A percentile compares a stretch with the other conserved stretches of the same genome.
Evolutionary conservation across 1,140 invertebrate genomes (phyloP).

Genomic region (Hesperophylax magnus): DNA sequence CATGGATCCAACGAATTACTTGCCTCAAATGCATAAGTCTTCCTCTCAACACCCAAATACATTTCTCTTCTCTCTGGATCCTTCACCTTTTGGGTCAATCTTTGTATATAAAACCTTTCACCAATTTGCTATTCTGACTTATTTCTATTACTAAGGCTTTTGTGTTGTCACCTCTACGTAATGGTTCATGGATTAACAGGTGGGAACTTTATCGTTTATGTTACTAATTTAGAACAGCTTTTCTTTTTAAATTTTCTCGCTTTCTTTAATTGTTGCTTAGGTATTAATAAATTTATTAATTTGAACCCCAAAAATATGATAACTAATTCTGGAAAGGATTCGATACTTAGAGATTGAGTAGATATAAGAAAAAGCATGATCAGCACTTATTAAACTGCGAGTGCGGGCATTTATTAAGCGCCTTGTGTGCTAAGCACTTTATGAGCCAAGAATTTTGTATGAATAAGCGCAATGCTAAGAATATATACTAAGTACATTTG

Average conservation of each 20-base stretch:
- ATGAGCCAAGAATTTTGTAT: no score
- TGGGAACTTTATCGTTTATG: slow-evolving; percentile 42
- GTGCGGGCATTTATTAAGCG: no score
- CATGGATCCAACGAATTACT: slow-evolving; percentile 65
- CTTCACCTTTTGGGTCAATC: background rate
- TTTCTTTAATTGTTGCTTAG: background rate
- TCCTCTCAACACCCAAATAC: background rate
- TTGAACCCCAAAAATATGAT: no score
- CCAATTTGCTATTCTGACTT: background rate
- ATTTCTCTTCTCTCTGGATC: slow-evolving; percentile 7
- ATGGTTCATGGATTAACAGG: slow-evolving; percentile 43
- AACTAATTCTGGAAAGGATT: no score
- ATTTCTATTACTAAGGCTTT: slow-evolving; percentile 30
- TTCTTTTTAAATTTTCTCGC: slow-evolving; percentile 7
- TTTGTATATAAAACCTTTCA: slow-evolving; percentile 11
- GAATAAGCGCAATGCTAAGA: no score
- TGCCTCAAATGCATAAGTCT: slow-evolving; percentile 55
- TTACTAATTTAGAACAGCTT: slow-evolving; percentile 18
- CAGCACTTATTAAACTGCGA: no score
- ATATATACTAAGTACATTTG: no score
- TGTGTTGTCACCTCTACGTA: slow-evolving; percentile 28
- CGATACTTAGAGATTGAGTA: no score
- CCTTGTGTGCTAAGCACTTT: no score
- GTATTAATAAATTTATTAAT: no score
- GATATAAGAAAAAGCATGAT: no score